Evolutionary conservation across 2,888 invertebrate species (phyloP).

Genomic region (Bedellia somnulentella): DNA sequence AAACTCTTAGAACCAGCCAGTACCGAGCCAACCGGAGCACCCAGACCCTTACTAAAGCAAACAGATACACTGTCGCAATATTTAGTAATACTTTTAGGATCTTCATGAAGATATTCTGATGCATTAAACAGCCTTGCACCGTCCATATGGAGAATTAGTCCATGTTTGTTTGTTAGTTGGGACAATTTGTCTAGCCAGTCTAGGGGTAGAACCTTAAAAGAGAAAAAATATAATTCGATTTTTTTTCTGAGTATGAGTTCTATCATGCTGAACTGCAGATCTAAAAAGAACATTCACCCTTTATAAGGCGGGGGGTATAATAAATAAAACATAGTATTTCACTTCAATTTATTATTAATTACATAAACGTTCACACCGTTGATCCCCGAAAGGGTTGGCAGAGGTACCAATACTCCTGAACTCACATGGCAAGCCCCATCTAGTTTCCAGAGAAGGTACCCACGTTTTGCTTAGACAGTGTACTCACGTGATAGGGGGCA

Average conservation of each 20-base stretch:
- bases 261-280: neutral
- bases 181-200: constrained; percentile 70
- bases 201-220: constrained; percentile 62
- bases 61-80: constrained; percentile 75
- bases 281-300: neutral
- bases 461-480: no score
- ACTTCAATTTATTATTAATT: no score
- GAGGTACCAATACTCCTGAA: no score
- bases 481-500: no score
- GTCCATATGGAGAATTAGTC: constrained; percentile 72
- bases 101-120: constrained; percentile 62
- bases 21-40: constrained; percentile 80
- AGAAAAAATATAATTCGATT: constrained; percentile 4
- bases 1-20: constrained; percentile 70
- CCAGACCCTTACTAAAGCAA: constrained; percentile 83
- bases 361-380: no score
- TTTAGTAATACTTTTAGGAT: constrained; percentile 63
- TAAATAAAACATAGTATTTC: no score
- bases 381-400: no score
- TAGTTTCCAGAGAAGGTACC: no score
- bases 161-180: constrained; percentile 56
- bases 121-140: constrained; percentile 87
- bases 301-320: no score
- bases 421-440: no score
- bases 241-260: neutral